Evolutionary conservation across 2,797 vertebrate species (phyloP), one percentile per base, ranked within the genome.

Genomic region (Dipus sagitta): DNA sequence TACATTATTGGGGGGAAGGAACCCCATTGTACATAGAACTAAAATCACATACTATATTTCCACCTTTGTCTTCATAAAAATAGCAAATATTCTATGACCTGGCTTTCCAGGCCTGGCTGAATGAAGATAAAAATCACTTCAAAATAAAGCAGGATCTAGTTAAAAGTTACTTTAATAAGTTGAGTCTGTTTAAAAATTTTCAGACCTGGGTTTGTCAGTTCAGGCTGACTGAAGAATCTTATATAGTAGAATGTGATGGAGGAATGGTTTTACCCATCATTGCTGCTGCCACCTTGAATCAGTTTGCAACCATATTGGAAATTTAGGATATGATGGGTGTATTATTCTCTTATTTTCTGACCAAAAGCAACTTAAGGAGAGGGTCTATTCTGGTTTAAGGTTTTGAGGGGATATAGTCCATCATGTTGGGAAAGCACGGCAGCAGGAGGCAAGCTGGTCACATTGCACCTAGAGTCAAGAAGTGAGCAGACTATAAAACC

Each of bases 61-160:
- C 4, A 52, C 72, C 87, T 94, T 86, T 87, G 54, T 94, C 34
- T 94, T 92, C 78, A 78, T 86, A 80, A 91, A 95, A 89, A 86
- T 82, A 92, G 71, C 83, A 88, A 75, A 79, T 75, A 70, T 3
- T 8, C 54, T 84, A 13, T 92, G 72, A 3, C 52, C 71, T 81
- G 64, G 38, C 47, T 90, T 88, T 62, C 26, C 2, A 7, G 34
- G 54, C n/a, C 30, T 75, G 72, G 42, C 89, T 84, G 67, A 94
- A 96, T 72, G 68, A 90, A 79, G n/a, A 24, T 76, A 62, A 96
- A 96, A 78, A 81, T 93, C 87, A 92, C 88, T 94, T 70, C 47
- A 91, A 76, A 95, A 78, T 85, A 82, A 88, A 91, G 94, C 88
- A 93, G 58, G 47, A 79, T 85, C 93, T 96, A 58, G 95, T 96